These are phyloP conservation scores for Glomeris marginata DNA, from an alignment of 2,888 invertebrate genomes.

Conservation along the genomic window DNA sequence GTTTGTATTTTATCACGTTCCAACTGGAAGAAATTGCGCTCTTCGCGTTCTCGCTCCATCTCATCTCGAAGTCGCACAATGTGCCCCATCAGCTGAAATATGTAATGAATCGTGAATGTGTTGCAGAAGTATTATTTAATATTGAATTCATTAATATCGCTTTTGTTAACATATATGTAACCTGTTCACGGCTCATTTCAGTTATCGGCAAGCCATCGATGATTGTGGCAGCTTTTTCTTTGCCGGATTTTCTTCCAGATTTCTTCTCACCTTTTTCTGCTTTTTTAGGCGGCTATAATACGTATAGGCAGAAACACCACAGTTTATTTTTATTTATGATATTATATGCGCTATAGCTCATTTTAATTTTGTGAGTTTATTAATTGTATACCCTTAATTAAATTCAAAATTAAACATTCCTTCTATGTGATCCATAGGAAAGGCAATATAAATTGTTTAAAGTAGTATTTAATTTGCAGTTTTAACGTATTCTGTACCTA, in stretches of 20 bases:
- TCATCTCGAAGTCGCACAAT: constrained; percentile 72
- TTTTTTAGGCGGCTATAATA: too few species aligned
- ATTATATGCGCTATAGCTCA: too few species aligned
- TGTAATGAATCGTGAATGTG: constrained; percentile 4
- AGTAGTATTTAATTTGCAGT: too few species aligned
- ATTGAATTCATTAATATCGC: background rate
- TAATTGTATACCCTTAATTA: too few species aligned
- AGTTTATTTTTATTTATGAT: too few species aligned
- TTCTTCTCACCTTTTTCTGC: too few species aligned
- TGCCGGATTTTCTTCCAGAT: constrained; percentile 4
- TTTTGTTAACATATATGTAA: background rate
- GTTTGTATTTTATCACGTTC: constrained; percentile 87
- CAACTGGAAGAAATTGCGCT: constrained; percentile 85
- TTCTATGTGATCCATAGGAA: too few species aligned
- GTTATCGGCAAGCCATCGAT: constrained; percentile 10
- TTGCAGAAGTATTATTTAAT: background rate
- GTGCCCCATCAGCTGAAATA: constrained; percentile 61
- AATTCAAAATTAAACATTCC: too few species aligned
- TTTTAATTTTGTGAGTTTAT: too few species aligned
- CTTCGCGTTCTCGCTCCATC: constrained; percentile 84
- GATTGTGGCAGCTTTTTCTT: constrained; percentile 9
- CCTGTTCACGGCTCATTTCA: constrained; percentile 11
- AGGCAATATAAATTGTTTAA: too few species aligned
- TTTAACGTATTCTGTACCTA: too few species aligned
- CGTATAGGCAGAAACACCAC: too few species aligned